Evolutionary conservation across 2,797 vertebrate species (phyloP).

Genomic region (Mergus octosetaceus): DNA sequence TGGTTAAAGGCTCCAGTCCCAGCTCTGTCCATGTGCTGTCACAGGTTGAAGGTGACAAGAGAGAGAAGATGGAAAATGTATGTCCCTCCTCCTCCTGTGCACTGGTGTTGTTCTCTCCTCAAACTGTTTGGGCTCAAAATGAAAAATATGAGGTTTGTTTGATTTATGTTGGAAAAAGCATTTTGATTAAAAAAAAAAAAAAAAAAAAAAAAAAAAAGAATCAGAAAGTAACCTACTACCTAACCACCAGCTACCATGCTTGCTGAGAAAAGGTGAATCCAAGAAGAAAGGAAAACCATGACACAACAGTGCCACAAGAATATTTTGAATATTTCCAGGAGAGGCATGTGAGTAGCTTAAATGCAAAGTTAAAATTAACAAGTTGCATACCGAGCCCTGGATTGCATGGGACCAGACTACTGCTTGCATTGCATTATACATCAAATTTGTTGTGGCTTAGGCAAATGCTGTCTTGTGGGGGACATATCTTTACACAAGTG

Average conservation of each 20-base stretch:
- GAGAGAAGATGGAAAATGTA: background rate
- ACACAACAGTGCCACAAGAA: background rate
- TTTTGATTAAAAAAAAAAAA: background rate
- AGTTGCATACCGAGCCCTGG: background rate
- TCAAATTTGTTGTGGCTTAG: background rate
- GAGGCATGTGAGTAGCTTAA: background rate
- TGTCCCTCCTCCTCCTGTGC: background rate
- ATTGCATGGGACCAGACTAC: background rate
- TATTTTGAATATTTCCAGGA: background rate
- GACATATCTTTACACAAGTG: fast-evolving
- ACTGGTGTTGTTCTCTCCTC: background rate
- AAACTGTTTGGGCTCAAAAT: background rate
- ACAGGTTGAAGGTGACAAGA: background rate
- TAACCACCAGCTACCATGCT: background rate
- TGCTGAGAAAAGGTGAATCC: background rate
- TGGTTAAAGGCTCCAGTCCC: background rate
- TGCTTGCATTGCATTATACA: background rate
- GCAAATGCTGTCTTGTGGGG: background rate
- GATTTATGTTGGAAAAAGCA: background rate
- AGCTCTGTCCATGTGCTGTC: background rate
- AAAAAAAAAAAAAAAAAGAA: background rate
- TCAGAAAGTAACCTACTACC: background rate
- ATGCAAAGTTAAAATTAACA: background rate
- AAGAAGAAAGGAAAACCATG: background rate
- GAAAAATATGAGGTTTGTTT: background rate